phyloP scores from a whole-genome alignment of 2,797 vertebrate species.

The Gila robusta region DNA sequence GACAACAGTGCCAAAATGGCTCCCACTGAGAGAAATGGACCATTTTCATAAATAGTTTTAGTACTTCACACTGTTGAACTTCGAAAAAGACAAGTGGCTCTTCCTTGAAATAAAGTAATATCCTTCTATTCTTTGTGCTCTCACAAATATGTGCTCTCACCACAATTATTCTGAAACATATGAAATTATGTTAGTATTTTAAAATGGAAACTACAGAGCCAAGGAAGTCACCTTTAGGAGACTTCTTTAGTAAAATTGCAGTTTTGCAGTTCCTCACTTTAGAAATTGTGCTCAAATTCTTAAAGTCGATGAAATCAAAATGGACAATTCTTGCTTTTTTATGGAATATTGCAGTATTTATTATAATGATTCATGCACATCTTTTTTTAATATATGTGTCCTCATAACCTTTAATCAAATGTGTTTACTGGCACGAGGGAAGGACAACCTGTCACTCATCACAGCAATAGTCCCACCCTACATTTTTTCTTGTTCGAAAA shows the following conservation, averaged over 20 bases:
- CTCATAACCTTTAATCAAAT: too few species aligned
- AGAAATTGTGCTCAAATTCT: neutral
- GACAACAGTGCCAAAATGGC: neutral
- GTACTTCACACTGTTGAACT: constrained; percentile 11
- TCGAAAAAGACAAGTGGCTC: neutral
- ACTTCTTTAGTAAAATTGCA: too few species aligned
- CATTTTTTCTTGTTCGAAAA: too few species aligned
- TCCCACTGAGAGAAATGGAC: constrained; percentile 6
- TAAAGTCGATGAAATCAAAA: too few species aligned
- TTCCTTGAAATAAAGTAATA: neutral
- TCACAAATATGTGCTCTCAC: neutral
- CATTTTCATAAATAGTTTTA: constrained; percentile 29
- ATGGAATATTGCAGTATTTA: too few species aligned
- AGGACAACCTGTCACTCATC: too few species aligned
- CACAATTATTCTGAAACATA: constrained; percentile 20
- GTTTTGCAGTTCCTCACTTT: neutral
- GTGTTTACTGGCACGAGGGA: too few species aligned
- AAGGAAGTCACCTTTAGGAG: neutral
- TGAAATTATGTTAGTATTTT: constrained; percentile 16
- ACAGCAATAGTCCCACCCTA: too few species aligned
- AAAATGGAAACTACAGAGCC: neutral
- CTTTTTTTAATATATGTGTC: too few species aligned
- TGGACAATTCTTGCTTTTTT: too few species aligned
- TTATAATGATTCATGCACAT: too few species aligned
- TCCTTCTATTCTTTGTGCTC: neutral